A percentile compares a stretch with the other conserved stretches of the same genome.
Evolutionary conservation across 2,113 vertebrate species (phyloP).

Genomic region (Seriola aureovittata): DNA sequence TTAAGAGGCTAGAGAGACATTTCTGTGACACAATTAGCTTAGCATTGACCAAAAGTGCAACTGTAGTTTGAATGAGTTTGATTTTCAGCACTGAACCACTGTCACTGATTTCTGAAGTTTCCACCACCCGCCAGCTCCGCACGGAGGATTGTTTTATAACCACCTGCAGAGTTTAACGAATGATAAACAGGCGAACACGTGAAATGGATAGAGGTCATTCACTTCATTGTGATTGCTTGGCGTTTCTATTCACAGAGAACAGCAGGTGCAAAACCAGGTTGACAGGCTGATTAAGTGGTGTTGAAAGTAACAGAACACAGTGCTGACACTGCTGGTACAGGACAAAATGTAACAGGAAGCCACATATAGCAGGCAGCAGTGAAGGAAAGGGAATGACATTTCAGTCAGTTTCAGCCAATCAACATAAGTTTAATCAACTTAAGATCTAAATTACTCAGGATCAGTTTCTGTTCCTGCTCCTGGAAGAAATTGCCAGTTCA

Average conservation of each 20-base stretch:
- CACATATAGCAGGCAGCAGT: not conserved
- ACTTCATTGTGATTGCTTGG: not conserved
- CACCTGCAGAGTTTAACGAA: too few species aligned
- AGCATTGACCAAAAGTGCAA: not conserved
- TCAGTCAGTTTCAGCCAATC: not conserved
- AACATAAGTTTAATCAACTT: not conserved
- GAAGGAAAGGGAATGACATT: not conserved
- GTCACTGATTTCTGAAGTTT: too few species aligned
- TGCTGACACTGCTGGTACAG: slow-evolving; percentile 17
- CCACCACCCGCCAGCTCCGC: not conserved
- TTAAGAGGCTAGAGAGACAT: too few species aligned
- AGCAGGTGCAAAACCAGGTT: slow-evolving; percentile 30
- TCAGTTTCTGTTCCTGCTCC: not conserved
- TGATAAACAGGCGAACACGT: too few species aligned
- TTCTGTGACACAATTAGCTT: too few species aligned
- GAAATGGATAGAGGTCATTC: not conserved
- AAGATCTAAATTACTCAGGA: not conserved
- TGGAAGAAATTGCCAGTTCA: not conserved
- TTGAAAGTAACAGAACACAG: slow-evolving; percentile 35
- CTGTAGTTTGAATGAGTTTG: not conserved
- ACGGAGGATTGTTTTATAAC: too few species aligned
- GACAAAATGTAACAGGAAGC: slow-evolving; percentile 18
- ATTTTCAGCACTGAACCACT: too few species aligned
- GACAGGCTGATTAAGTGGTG: slow-evolving; percentile 12
- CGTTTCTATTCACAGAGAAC: not conserved